Percentiles rank a stretch among this genome's conserved stretches.
Conservation (phyloP, 1,140 invertebrate genomes). For the Polypedilum pembai region DNA sequence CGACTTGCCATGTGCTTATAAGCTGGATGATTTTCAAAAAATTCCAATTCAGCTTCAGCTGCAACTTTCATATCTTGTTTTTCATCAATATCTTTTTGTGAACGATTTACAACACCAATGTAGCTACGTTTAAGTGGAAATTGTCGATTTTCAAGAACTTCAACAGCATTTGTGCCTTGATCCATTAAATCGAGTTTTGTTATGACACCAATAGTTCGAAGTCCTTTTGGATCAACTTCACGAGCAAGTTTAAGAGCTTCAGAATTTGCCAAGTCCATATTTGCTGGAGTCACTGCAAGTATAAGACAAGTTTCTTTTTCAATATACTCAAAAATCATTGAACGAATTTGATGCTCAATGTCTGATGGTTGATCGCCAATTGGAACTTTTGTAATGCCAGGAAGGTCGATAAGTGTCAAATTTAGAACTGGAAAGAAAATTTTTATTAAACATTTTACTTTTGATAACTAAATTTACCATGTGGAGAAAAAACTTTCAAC, state of each 20-base stretch:
- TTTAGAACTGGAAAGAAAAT: slow-evolving; percentile 68
- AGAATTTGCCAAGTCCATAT: slow-evolving; percentile 92
- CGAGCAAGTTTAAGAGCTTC: slow-evolving; percentile 93
- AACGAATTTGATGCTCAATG: slow-evolving; percentile 89
- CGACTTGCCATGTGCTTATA: slow-evolving; percentile 95
- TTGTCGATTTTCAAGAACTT: slow-evolving; percentile 96
- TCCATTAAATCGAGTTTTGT: slow-evolving; percentile 99
- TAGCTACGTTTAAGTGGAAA: slow-evolving; percentile 91
- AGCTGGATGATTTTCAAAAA: slow-evolving; percentile 89
- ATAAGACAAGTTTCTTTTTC: slow-evolving; percentile 89
- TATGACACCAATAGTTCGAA: slow-evolving; percentile 97
- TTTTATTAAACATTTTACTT: too few relatives aligned
- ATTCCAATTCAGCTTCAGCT: slow-evolving; percentile 91
- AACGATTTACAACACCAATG: slow-evolving; percentile 97
- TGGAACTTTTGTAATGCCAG: slow-evolving; percentile 89
- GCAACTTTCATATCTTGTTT: slow-evolving; percentile 95
- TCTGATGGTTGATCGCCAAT: slow-evolving; percentile 91
- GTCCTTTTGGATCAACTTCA: slow-evolving; percentile 89
- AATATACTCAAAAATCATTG: slow-evolving; percentile 93
- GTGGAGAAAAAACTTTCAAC: slow-evolving; percentile 93
- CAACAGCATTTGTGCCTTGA: slow-evolving; percentile 96
- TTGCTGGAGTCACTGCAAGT: slow-evolving; percentile 93
- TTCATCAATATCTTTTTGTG: slow-evolving; percentile 96
- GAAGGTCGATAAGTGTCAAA: slow-evolving; percentile 91
- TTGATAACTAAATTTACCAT: slow-evolving; percentile 66